Base-by-base conservation (phyloP, 1,140 invertebrate species). In the Macrocentrus cingulum region DNA sequence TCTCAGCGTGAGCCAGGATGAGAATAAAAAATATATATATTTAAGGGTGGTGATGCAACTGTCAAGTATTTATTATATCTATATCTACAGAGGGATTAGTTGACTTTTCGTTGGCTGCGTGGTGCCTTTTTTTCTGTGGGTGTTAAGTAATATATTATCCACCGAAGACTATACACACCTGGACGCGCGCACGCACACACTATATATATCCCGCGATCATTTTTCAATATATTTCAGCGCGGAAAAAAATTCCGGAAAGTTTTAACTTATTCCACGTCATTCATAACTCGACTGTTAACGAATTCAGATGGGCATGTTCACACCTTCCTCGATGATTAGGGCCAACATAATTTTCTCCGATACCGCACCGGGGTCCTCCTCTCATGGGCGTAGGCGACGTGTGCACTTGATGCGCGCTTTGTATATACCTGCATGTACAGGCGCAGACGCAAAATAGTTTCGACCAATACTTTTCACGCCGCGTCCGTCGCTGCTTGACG, bases 401-500 rank as follows among this genome's bases (percentile, higher is more conserved):
- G 44, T 58, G 61, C 42, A 42, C 22, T 42, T 42, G n/a, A 37
- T n/a, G n/a, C n/a, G n/a, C n/a, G n/a, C n/a, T n/a, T n/a, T n/a
- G n/a, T n/a, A n/a, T n/a, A n/a, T n/a, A n/a, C n/a, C n/a, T n/a
- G n/a, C n/a, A n/a, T n/a, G n/a, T n/a, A n/a, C n/a, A n/a, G n/a
- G n/a, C n/a, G n/a, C n/a, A n/a, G n/a, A n/a, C n/a, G n/a, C n/a
- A n/a, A 69, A 69, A 76, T 78, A 70, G 76, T 76, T 76, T 79
- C 73, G 75, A 76, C 68, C 77, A 77, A 77, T 80, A 77, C 74
- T 80, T 80, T 75, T 66, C 71, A 78, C 70, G 75, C n/a, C n/a
- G 67, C 75, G 75, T 73, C 70, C 76, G 72, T 71, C 77, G 75
- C 77, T 68, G 77, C 77, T 80, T 79, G 77, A 80, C 77, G 77